A percentile compares a stretch with the other conserved stretches of the same genome.
phyloP scores from a whole-genome alignment of 2,113 vertebrate genomes.

The Phyllostomus hastatus region DNA sequence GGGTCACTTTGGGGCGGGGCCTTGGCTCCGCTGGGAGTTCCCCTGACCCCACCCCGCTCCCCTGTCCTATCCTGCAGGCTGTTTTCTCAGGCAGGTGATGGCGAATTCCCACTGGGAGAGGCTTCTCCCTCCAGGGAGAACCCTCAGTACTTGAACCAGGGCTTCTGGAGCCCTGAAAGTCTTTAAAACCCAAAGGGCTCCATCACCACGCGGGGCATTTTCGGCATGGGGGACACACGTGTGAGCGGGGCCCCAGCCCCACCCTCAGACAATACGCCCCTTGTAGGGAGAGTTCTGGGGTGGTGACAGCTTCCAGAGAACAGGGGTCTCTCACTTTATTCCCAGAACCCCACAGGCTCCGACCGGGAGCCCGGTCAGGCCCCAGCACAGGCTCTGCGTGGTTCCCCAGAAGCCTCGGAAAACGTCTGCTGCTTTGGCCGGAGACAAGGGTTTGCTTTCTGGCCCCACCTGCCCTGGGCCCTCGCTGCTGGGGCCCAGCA shows the following conservation, averaged over 20 bases:
- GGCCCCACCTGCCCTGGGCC: background rate
- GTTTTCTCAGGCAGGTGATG: background rate
- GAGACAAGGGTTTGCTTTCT: background rate
- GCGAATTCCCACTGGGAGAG: background rate
- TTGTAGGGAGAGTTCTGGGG: background rate
- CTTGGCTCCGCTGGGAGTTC: background rate
- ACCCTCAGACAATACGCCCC: background rate
- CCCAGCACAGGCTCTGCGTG: background rate
- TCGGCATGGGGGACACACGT: background rate
- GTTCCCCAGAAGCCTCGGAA: background rate
- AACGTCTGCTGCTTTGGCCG: background rate
- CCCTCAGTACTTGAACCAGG: background rate
- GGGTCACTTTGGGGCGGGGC: background rate
- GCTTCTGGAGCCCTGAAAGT: background rate
- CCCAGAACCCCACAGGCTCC: background rate
- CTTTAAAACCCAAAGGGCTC: background rate
- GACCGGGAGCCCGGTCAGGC: background rate
- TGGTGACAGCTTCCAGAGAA: background rate
- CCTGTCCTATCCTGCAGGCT: background rate
- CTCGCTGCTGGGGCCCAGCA: background rate
- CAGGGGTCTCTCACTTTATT: background rate
- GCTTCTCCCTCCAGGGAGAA: background rate
- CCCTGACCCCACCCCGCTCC: background rate
- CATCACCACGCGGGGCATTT: background rate
- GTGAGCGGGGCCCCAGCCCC: background rate